These are phyloP conservation scores for Mechanitis messenoides DNA, from an alignment of 2,888 invertebrate genomes.

Conservation along the genomic window DNA sequence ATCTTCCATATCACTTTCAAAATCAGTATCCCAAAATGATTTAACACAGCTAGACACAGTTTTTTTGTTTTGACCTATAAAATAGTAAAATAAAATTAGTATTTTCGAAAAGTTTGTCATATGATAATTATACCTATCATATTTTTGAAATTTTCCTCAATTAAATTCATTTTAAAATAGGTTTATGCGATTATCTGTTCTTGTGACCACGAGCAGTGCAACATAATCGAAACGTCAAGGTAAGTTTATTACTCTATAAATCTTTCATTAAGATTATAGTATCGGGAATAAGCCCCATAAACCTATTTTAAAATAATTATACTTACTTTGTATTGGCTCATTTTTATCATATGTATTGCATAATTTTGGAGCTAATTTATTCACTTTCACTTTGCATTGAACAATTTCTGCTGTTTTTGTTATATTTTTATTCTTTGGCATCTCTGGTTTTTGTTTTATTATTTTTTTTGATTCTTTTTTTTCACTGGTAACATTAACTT, in stretches of 20 bases:
- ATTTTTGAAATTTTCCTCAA: too few species aligned
- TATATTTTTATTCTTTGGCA: constrained; percentile 4
- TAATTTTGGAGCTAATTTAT: constrained; percentile 23
- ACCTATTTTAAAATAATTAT: too few species aligned
- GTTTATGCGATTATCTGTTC: too few species aligned
- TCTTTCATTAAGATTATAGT: too few species aligned
- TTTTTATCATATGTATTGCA: not conserved
- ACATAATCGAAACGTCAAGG: too few species aligned
- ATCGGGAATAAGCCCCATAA: too few species aligned
- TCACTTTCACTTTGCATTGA: constrained; percentile 28
- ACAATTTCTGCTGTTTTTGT: not conserved
- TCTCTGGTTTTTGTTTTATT: not conserved
- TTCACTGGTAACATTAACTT: constrained; percentile 10
- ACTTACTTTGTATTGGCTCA: too few species aligned
- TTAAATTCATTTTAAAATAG: too few species aligned
- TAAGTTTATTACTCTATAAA: too few species aligned
- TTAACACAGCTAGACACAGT: constrained; percentile 37
- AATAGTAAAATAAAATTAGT: not conserved
- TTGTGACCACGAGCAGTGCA: too few species aligned
- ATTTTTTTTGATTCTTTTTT: constrained; percentile 8
- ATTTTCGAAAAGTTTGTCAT: too few species aligned
- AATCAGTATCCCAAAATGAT: constrained; percentile 61
- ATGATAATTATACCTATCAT: too few species aligned
- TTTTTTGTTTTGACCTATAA: constrained; percentile 35
- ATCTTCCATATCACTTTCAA: constrained; percentile 55